Conservation (phyloP, 2,113 vertebrate species). For the Burhinus bistriatus region DNA sequence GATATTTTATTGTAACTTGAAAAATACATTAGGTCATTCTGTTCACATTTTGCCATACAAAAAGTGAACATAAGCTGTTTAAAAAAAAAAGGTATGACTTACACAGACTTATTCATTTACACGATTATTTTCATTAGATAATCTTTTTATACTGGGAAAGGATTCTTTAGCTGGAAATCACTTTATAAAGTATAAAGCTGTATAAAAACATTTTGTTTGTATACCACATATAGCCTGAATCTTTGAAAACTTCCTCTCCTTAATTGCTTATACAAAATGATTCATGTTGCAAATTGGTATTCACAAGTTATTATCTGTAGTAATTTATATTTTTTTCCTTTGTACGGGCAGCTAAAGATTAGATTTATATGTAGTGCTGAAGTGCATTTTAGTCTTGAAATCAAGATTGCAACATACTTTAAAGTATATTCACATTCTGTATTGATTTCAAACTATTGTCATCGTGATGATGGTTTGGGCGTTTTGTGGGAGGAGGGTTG, state of each 20-base stretch:
- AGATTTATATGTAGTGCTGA: background rate
- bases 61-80: constrained; percentile 8
- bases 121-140: background rate
- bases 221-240: constrained; percentile 22
- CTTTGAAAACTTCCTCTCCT: constrained; percentile 31
- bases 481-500: background rate
- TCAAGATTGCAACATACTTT: background rate
- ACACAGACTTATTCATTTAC: background rate
- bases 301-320: background rate
- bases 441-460: constrained; percentile 23
- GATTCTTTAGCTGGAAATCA: constrained; percentile 27
- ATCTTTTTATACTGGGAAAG: background rate
- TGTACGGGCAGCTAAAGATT: background rate
- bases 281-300: constrained; percentile 12
- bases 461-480: background rate
- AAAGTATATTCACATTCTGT: background rate
- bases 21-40: constrained; percentile 43
- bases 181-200: constrained; percentile 22
- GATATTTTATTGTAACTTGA: constrained; percentile 43
- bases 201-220: constrained; percentile 16
- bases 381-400: background rate
- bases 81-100: background rate
- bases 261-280: constrained; percentile 36
- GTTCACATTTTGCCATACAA: constrained; percentile 42
- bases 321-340: background rate